Conservation (phyloP, 2,113 vertebrate species). For the Xiphorhynchus elegans region DNA sequence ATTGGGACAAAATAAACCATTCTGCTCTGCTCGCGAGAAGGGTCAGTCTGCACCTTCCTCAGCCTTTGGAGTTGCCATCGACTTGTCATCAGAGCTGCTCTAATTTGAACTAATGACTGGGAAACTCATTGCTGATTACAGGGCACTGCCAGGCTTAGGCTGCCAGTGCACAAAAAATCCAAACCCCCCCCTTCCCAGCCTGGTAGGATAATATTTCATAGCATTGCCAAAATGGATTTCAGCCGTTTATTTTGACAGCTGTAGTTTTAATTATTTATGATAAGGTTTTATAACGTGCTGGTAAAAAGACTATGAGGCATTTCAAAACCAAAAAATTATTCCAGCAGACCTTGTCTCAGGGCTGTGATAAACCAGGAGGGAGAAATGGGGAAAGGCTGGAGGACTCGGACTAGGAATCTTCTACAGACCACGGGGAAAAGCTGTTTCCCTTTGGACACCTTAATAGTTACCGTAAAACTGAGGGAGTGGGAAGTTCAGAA, state of each 20-base stretch:
- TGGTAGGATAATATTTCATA: neutral
- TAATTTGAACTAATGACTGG: slow-evolving; percentile 63
- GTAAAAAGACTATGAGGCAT: neutral
- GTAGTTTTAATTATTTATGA: slow-evolving; percentile 50
- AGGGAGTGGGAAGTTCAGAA: neutral
- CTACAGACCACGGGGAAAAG: neutral
- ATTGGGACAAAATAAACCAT: neutral
- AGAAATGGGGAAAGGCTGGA: neutral
- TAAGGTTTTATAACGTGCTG: neutral
- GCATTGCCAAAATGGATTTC: slow-evolving; percentile 2
- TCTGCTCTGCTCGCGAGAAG: neutral
- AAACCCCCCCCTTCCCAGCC: neutral
- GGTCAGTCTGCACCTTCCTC: neutral
- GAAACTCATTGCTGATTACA: slow-evolving; percentile 8
- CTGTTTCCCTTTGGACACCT: neutral
- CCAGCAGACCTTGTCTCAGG: neutral
- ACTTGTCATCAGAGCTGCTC: slow-evolving; percentile 12
- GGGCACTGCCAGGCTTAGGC: neutral
- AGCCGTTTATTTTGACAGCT: slow-evolving; percentile 45
- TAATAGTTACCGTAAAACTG: neutral
- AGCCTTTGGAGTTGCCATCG: neutral
- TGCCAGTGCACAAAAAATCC: neutral
- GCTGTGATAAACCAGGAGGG: neutral
- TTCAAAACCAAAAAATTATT: neutral
- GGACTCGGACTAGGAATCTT: neutral